These are phyloP conservation scores for Protodeltote pygarga DNA, from an alignment of 2,888 invertebrate genomes.

Conservation along the genomic window DNA sequence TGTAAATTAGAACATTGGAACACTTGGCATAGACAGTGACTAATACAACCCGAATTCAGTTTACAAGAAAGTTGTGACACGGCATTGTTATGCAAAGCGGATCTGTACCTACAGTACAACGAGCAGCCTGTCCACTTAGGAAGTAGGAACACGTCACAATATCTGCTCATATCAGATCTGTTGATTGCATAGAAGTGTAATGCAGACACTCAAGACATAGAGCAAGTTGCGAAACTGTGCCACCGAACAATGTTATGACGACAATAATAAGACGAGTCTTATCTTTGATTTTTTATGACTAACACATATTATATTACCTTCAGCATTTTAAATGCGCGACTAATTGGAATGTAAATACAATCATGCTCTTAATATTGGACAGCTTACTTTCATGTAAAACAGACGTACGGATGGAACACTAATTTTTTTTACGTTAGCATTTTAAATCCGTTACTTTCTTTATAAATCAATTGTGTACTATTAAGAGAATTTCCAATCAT, in stretches of 20 bases:
- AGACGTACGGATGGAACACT: not conserved
- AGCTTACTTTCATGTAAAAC: not conserved
- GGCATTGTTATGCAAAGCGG: constrained; percentile 78
- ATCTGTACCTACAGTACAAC: constrained; percentile 43
- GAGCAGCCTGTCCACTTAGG: too few species aligned
- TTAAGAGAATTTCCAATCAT: constrained; percentile 41
- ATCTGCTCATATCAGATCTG: constrained; percentile 8
- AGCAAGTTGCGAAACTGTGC: constrained; percentile 18
- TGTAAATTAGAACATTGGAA: constrained; percentile 66
- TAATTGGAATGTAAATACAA: not conserved
- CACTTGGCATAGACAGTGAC: constrained; percentile 64
- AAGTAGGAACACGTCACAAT: constrained; percentile 9
- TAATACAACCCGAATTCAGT: constrained; percentile 71
- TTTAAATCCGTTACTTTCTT: constrained; percentile 36
- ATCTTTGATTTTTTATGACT: constrained; percentile 8
- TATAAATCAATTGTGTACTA: constrained; percentile 22
- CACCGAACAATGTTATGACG: too few species aligned
- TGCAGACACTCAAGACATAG: not conserved
- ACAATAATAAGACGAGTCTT: too few species aligned
- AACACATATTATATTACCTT: not conserved
- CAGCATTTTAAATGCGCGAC: not conserved
- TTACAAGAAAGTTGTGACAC: constrained; percentile 68
- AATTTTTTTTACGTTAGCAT: constrained; percentile 15
- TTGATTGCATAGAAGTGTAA: constrained; percentile 31
- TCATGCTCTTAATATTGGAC: not conserved